Evolutionary conservation across 2,113 vertebrate species (phyloP).

Genomic region (Phalacrocorax carbo): DNA sequence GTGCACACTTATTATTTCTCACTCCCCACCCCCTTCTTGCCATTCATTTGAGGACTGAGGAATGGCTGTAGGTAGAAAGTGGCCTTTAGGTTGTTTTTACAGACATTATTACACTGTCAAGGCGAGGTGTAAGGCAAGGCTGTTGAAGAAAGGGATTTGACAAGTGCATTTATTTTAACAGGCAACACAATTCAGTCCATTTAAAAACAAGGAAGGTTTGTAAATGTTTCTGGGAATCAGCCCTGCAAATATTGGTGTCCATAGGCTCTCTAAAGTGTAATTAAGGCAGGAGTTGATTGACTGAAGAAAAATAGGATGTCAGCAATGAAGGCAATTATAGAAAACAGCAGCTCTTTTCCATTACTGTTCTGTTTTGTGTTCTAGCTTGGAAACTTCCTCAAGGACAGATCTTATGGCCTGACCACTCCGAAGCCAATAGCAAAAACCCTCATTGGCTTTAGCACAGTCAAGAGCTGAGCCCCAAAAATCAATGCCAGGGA

Average conservation of each 20-base stretch:
- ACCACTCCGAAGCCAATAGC: not conserved
- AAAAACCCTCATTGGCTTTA: not conserved
- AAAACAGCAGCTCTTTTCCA: not conserved
- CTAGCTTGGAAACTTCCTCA: not conserved
- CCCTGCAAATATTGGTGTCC: not conserved
- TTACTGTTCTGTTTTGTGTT: not conserved
- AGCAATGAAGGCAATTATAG: not conserved
- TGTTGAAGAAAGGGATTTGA: constrained; percentile 30
- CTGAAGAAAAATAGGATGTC: constrained; percentile 21
- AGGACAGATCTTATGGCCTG: not conserved
- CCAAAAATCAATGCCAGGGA: not conserved
- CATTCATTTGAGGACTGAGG: not conserved
- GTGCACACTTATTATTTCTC: not conserved
- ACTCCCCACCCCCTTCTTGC: not conserved
- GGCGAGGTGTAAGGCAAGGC: constrained; percentile 3
- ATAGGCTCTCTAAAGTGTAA: not conserved
- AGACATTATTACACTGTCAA: constrained; percentile 7
- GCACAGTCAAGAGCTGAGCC: not conserved
- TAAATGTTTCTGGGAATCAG: constrained; percentile 6
- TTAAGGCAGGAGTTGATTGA: constrained; percentile 61
- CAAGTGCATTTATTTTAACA: constrained; percentile 29
- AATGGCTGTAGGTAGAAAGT: not conserved
- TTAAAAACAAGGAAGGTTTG: not conserved
- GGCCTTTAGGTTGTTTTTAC: constrained; percentile 13
- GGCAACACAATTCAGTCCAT: not conserved